These are phyloP conservation scores for Trichomalopsis sarcophagae DNA, from an alignment of 1,140 invertebrate genomes.

Conservation along the genomic window DNA sequence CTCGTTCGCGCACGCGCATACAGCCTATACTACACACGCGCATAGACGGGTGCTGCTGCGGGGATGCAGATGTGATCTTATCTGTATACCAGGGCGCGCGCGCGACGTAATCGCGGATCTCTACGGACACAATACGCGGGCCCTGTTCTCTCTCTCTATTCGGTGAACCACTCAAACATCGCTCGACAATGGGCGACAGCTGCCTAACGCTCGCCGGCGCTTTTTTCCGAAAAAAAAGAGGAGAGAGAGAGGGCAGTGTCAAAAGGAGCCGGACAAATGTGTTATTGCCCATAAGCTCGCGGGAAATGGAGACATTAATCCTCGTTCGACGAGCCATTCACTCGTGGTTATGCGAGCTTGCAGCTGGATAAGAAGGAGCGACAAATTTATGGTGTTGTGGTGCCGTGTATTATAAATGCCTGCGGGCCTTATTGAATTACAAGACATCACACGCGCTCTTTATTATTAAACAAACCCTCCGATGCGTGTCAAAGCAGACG, in stretches of 20 bases:
- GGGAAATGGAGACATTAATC: conserved; percentile 50
- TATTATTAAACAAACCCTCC: conserved; percentile 6
- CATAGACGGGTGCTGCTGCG: neutral
- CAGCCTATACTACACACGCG: neutral
- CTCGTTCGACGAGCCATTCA: conserved; percentile 30
- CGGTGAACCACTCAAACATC: conserved; percentile 72
- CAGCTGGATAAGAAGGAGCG: neutral
- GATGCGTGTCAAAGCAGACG: neutral
- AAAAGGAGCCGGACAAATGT: conserved; percentile 23
- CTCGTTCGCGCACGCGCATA: neutral
- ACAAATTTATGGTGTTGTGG: neutral
- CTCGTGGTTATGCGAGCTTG: neutral
- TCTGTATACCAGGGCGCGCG: conserved; percentile 53
- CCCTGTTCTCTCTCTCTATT: conserved; percentile 69
- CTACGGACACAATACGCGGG: conserved; percentile 71
- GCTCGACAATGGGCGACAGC: conserved; percentile 73
- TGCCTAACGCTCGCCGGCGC: conserved; percentile 65
- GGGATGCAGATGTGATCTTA: conserved; percentile 73
- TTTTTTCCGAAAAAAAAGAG: conserved; percentile 11
- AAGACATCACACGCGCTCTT: conserved; percentile 4
- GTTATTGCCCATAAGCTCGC: conserved; percentile 51
- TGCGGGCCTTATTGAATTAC: conserved; percentile 14
- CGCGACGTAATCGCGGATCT: conserved; percentile 71
- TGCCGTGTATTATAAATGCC: neutral
- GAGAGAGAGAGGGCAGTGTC: neutral